These are phyloP conservation scores for Garra rufa DNA, from an alignment of 2,113 vertebrate genomes.

Conservation along the genomic window DNA sequence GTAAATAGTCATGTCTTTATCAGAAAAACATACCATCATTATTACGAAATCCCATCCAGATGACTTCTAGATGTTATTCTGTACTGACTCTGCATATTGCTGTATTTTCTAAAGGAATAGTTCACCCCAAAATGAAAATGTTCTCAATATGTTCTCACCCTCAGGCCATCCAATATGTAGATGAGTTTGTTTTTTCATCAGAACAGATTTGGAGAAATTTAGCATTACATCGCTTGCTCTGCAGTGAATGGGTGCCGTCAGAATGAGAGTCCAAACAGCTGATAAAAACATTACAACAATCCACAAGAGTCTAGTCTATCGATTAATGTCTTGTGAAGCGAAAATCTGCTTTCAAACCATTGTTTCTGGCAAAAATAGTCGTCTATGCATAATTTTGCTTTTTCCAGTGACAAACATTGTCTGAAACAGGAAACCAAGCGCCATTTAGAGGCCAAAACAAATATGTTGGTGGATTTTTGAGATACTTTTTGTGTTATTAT, in stretches of 20 bases:
- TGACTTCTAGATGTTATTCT: background rate
- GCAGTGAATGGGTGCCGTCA: background rate
- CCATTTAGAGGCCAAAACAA: background rate
- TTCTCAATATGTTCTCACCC: background rate
- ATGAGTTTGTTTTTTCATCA: background rate
- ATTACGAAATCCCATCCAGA: background rate
- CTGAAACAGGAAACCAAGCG: background rate
- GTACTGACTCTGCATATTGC: background rate
- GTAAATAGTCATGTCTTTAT: background rate
- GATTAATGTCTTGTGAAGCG: background rate
- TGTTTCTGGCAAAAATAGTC: background rate
- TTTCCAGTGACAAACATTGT: background rate
- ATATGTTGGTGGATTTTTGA: background rate
- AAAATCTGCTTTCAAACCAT: background rate
- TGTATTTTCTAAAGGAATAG: background rate
- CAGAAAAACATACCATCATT: background rate
- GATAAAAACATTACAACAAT: background rate
- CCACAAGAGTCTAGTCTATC: background rate
- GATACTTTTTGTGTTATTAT: background rate
- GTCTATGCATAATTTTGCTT: background rate
- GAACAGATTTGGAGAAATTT: background rate
- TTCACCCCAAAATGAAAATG: too few relatives aligned
- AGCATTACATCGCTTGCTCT: background rate
- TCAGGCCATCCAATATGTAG: background rate
- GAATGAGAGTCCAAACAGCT: background rate